A percentile compares a stretch with the other conserved stretches of the same genome.
Evolutionary conservation across 2,113 vertebrate species (phyloP).

Genomic region (Fulmarus glacialis): DNA sequence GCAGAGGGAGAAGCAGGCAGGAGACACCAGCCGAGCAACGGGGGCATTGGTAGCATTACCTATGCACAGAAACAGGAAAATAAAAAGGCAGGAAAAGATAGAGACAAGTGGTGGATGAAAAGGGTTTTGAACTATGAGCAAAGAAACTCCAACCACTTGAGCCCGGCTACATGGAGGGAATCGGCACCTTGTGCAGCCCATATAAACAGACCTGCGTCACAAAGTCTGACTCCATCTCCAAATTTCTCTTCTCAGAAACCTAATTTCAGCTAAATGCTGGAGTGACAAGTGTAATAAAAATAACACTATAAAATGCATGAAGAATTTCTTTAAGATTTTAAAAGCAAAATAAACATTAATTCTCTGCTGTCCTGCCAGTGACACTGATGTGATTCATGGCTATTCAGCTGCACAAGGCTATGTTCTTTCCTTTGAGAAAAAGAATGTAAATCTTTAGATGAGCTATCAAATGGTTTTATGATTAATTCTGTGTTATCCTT

Average conservation of each 20-base stretch:
- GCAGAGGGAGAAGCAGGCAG: background rate
- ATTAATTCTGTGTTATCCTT: conserved; percentile 37
- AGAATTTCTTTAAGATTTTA: conserved; percentile 9
- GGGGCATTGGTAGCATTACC: background rate
- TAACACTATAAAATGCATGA: background rate
- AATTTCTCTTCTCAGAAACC: background rate
- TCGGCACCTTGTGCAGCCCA: fast-evolving
- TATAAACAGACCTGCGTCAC: background rate
- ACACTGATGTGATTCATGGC: conserved; percentile 51
- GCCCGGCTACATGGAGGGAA: background rate
- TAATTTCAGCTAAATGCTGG: background rate
- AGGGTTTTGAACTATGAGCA: background rate
- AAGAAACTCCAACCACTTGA: background rate
- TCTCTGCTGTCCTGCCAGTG: background rate
- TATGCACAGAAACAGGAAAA: background rate
- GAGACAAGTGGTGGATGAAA: background rate
- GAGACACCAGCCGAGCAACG: background rate
- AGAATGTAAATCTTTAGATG: conserved; percentile 35
- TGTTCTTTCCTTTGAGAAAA: background rate
- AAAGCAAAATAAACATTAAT: conserved; percentile 34
- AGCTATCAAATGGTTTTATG: conserved; percentile 2
- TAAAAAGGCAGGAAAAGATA: background rate
- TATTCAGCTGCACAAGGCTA: background rate
- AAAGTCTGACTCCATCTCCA: background rate
- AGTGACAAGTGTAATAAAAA: conserved; percentile 10